Conservation (phyloP, 2,113 vertebrate genomes). For the Lontra canadensis region DNA sequence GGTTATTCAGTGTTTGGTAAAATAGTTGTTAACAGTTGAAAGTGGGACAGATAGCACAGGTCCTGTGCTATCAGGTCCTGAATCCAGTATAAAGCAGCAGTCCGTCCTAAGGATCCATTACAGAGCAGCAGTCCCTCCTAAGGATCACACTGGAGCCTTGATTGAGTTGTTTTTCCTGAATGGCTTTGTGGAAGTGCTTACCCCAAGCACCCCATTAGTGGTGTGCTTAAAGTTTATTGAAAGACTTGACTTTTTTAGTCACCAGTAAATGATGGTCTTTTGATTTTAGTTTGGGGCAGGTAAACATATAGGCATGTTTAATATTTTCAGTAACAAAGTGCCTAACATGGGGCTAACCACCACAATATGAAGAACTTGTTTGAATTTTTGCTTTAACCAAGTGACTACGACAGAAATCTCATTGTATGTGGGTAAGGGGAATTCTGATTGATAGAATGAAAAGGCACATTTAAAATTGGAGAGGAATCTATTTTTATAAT, state of each 20-base stretch:
- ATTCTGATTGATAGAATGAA: slow-evolving; percentile 28
- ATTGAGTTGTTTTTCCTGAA: slow-evolving; percentile 2
- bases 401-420: neutral
- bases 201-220: neutral
- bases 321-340: neutral
- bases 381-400: slow-evolving; percentile 58
- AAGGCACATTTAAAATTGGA: slow-evolving; percentile 25
- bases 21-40: slow-evolving; percentile 58
- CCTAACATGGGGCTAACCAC: neutral
- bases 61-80: neutral
- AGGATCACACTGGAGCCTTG: slow-evolving; percentile 3
- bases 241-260: slow-evolving; percentile 25
- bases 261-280: slow-evolving; percentile 42
- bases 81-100: neutral
- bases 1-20: neutral
- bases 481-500: neutral
- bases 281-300: slow-evolving; percentile 46
- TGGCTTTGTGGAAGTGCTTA: slow-evolving; percentile 24
- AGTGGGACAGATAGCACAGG: slow-evolving; percentile 30
- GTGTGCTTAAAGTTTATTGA: slow-evolving; percentile 29
- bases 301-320: slow-evolving; percentile 21
- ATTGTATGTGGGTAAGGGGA: neutral
- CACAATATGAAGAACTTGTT: slow-evolving; percentile 19
- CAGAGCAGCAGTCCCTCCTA: neutral
- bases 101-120: neutral